These are phyloP conservation scores for Epinephelus fuscoguttatus DNA, from an alignment of 2,113 vertebrate genomes.

Conservation along the genomic window DNA sequence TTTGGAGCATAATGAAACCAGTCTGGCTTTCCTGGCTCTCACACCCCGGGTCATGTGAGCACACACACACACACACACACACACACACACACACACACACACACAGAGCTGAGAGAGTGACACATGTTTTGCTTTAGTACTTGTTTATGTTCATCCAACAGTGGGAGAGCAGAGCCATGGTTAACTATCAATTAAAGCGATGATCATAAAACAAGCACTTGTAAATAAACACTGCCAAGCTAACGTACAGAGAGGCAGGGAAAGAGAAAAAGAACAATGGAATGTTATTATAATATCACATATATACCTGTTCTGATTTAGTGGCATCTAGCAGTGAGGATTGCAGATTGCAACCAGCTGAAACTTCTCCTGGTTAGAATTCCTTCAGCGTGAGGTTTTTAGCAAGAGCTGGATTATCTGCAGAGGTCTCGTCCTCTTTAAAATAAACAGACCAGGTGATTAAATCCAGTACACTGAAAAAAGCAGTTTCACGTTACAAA, in stretches of 20 bases:
- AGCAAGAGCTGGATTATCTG: too few species aligned
- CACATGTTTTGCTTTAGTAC: conserved; percentile 84
- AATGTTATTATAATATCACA: neutral
- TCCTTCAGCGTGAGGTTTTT: too few species aligned
- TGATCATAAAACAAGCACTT: conserved; percentile 80
- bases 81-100: conserved; percentile 32
- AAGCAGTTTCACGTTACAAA: too few species aligned
- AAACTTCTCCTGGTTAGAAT: too few species aligned
- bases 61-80: conserved; percentile 39
- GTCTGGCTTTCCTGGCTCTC: conserved; percentile 82
- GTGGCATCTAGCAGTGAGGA: too few species aligned
- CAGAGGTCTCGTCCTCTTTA: too few species aligned
- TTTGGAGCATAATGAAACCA: conserved; percentile 84
- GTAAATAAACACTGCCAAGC: conserved; percentile 76
- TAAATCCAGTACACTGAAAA: too few species aligned
- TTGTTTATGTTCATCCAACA: conserved; percentile 84
- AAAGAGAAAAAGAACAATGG: conserved; percentile 27
- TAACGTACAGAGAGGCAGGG: conserved; percentile 24
- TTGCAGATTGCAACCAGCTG: too few species aligned
- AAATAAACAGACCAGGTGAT: too few species aligned
- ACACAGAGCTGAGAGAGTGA: conserved; percentile 54
- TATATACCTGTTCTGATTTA: conserved; percentile 5
- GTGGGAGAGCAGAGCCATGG: conserved; percentile 75
- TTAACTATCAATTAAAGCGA: conserved; percentile 83
- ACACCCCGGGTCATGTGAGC: conserved; percentile 61